phyloP scores from a whole-genome alignment of 37 sponge, comb jelly and placozoan genomes.

The Mnemiopsis leidyi region DNA sequence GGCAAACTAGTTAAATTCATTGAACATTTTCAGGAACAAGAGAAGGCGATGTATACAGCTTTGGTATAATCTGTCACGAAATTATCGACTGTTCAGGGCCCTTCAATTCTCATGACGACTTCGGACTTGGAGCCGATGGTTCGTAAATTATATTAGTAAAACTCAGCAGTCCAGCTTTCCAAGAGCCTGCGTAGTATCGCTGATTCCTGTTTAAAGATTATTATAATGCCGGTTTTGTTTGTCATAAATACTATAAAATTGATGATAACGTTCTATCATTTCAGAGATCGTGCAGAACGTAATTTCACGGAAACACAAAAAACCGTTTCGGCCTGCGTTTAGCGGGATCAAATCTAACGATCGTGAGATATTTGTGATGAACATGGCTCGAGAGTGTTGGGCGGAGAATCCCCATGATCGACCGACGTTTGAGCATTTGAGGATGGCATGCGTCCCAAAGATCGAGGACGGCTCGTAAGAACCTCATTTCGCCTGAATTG shows the following conservation, averaged over 20 bases:
- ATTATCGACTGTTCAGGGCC: constrained; percentile 14
- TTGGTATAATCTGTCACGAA: constrained; percentile 4
- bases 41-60: constrained; percentile 1
- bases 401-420: neutral
- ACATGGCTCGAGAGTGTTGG: constrained; percentile 29
- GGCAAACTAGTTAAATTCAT: no score
- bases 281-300: neutral
- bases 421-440: neutral
- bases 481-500: no score
- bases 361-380: neutral
- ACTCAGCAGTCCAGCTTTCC: no score
- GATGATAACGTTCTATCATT: no score
- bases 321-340: neutral
- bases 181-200: no score
- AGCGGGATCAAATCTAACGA: neutral
- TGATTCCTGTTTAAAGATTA: no score
- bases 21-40: constrained; percentile 1
- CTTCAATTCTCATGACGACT: constrained; percentile 19
- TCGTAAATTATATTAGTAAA: no score
- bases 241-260: no score
- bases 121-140: neutral
- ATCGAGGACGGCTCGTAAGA: neutral
- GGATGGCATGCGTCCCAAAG: neutral
- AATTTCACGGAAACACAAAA: neutral
- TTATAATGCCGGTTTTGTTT: no score